phyloP scores from a whole-genome alignment of 2,113 vertebrate genomes.

The Oreochromis aureus region DNA sequence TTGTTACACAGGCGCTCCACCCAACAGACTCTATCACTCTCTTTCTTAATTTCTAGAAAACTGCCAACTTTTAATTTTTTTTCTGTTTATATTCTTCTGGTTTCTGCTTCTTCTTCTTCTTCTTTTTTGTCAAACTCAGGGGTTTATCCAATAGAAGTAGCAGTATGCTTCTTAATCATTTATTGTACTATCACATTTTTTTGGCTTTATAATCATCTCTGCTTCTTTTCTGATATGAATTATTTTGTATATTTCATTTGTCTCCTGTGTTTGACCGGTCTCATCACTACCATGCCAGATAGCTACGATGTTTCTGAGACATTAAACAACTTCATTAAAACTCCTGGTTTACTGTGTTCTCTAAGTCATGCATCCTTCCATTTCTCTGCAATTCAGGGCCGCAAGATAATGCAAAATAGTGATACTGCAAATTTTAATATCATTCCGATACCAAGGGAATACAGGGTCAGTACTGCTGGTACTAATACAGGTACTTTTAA shows the following conservation, averaged over 20 bases:
- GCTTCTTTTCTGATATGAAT: slow-evolving; percentile 52
- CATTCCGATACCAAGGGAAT: not conserved
- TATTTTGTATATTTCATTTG: slow-evolving; percentile 59
- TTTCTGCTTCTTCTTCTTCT: slow-evolving; percentile 42
- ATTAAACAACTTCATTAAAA: slow-evolving; percentile 65
- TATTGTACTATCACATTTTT: slow-evolving; percentile 40
- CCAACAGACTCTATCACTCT: slow-evolving; percentile 32
- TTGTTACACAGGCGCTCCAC: slow-evolving; percentile 35
- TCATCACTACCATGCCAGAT: slow-evolving; percentile 44
- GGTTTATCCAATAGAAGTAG: slow-evolving; percentile 64
- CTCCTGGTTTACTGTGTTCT: not conserved
- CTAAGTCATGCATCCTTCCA: not conserved
- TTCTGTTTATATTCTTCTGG: slow-evolving; percentile 53
- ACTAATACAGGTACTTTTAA: not conserved
- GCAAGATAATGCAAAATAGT: not conserved
- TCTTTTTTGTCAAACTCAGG: slow-evolving; percentile 70
- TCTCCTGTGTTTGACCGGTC: slow-evolving; percentile 50
- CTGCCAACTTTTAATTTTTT: slow-evolving; percentile 59
- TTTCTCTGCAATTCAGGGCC: not conserved
- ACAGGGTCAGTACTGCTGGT: not conserved
- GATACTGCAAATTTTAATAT: not conserved
- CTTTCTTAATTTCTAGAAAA: slow-evolving; percentile 57
- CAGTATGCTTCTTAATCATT: slow-evolving; percentile 59
- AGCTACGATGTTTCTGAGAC: slow-evolving; percentile 57
- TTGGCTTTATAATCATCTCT: slow-evolving; percentile 49